These are phyloP conservation scores for Marisa cornuarietis DNA, from an alignment of 1,140 invertebrate species.

Conservation along the genomic window DNA sequence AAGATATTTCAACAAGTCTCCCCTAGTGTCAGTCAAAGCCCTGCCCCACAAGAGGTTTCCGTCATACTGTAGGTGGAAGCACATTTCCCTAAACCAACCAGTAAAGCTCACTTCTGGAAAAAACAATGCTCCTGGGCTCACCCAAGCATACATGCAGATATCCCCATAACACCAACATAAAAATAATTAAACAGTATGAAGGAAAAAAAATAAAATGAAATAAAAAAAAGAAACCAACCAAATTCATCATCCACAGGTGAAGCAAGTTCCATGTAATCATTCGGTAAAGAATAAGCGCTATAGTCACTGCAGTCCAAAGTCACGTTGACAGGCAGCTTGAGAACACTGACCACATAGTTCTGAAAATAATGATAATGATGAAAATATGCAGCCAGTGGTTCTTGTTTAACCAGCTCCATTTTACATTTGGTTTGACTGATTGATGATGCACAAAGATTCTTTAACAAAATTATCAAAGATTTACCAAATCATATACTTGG, in stretches of 20 bases:
- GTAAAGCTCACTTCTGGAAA: too few relatives aligned
- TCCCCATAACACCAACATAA: not conserved
- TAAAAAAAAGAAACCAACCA: slow-evolving; percentile 14
- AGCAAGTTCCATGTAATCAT: slow-evolving; percentile 35
- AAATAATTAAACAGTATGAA: not conserved
- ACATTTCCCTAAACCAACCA: too few relatives aligned
- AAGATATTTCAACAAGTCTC: too few relatives aligned
- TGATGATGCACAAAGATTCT: not conserved
- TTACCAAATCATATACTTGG: not conserved
- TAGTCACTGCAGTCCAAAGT: slow-evolving; percentile 53
- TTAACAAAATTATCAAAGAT: not conserved
- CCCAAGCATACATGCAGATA: too few relatives aligned
- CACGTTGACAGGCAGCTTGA: slow-evolving; percentile 53
- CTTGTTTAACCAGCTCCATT: too few relatives aligned
- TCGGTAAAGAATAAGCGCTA: slow-evolving; percentile 31
- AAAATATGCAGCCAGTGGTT: not conserved
- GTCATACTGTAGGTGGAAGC: too few relatives aligned
- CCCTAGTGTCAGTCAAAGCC: too few relatives aligned
- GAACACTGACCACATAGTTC: slow-evolving; percentile 47
- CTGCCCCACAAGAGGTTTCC: too few relatives aligned
- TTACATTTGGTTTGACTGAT: too few relatives aligned
- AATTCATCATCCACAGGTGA: slow-evolving; percentile 29
- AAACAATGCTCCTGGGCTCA: too few relatives aligned
- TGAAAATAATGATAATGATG: slow-evolving; percentile 27
- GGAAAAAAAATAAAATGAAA: not conserved